Evolutionary conservation across 2,888 invertebrate species (phyloP).

Genomic region (Laspeyria flexula): DNA sequence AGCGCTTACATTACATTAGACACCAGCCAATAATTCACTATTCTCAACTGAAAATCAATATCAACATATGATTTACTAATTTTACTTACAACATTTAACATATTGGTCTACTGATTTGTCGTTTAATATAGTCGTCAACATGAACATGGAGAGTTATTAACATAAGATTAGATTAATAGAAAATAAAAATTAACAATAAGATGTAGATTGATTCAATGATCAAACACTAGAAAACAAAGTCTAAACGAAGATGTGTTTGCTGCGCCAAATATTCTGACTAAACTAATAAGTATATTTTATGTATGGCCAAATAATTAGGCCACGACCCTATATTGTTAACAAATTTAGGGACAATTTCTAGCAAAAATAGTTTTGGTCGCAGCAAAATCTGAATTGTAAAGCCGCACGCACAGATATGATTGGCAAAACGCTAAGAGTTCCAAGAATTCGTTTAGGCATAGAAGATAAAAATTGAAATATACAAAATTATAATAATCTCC

Average conservation of each 20-base stretch:
- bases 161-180: slow-evolving; percentile 24
- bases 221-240: slow-evolving; percentile 14
- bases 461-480: slow-evolving; percentile 20
- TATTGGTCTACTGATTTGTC: slow-evolving; percentile 25
- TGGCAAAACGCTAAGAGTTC: background rate
- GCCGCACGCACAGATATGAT: no score
- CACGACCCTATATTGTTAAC: background rate
- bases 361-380: background rate
- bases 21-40: no score
- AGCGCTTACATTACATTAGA: no score
- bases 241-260: slow-evolving; percentile 4
- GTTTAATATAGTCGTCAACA: no score
- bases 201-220: slow-evolving; percentile 17
- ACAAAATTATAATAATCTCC: slow-evolving; percentile 50
- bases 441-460: slow-evolving; percentile 7
- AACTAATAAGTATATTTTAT: background rate
- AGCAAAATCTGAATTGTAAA: no score
- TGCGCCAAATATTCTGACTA: background rate
- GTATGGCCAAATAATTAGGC: no score
- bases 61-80: no score
- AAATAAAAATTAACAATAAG: slow-evolving; percentile 30
- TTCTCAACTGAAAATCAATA: no score
- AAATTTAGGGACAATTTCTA: background rate
- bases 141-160: slow-evolving; percentile 21
- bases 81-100: no score